These are phyloP conservation scores for Koerneria pararmatus DNA, from an alignment of 2,888 invertebrate genomes.

Conservation along the genomic window DNA sequence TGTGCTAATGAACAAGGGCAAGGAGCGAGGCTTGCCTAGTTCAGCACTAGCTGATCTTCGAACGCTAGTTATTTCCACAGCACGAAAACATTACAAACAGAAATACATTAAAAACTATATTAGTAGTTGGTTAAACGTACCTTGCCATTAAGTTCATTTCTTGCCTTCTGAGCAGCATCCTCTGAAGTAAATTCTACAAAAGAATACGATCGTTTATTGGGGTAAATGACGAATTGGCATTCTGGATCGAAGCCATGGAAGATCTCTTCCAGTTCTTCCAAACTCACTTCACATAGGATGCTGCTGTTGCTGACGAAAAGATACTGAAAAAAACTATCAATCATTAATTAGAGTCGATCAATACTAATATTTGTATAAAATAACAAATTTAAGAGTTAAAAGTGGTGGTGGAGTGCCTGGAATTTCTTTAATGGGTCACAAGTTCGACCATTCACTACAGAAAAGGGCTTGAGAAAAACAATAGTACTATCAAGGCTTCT, in stretches of 20 bases:
- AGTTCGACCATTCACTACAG: no score
- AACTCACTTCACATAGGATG: slow-evolving; percentile 42
- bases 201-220: slow-evolving; percentile 41
- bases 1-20: no score
- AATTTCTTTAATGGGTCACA: no score
- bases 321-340: slow-evolving; percentile 34
- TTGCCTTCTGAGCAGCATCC: slow-evolving; percentile 22
- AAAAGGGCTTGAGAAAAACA: no score
- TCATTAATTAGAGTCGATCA: no score
- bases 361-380: neutral
- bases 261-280: slow-evolving; percentile 42
- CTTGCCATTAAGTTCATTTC: slow-evolving; percentile 35
- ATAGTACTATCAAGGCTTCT: no score
- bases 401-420: no score
- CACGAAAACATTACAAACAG: neutral
- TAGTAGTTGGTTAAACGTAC: neutral
- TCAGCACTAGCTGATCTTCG: no score
- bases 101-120: neutral
- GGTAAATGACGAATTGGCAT: slow-evolving; percentile 39
- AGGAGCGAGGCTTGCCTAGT: no score
- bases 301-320: slow-evolving; percentile 47
- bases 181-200: slow-evolving; percentile 37
- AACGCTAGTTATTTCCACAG: no score
- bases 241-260: slow-evolving; percentile 32
- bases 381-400: neutral